Conservation (phyloP, 2,888 invertebrate species). For the Pinctada fucata region DNA sequence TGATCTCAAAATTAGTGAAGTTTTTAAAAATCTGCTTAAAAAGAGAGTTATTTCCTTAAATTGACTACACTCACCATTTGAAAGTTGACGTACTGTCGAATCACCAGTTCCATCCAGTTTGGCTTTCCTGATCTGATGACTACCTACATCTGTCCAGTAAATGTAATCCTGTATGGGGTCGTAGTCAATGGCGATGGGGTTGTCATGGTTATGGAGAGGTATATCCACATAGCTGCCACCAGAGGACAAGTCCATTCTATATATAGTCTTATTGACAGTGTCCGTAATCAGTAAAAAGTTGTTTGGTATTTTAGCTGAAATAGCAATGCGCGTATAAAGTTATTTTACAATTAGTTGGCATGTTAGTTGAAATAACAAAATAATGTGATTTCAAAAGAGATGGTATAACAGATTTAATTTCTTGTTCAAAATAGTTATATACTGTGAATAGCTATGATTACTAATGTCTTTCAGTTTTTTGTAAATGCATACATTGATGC, state of each 20-base stretch:
- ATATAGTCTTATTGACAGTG: constrained; percentile 81
- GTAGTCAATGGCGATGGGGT: constrained; percentile 89
- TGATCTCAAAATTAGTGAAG: too few relatives aligned
- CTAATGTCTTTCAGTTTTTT: too few relatives aligned
- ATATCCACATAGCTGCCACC: constrained; percentile 52
- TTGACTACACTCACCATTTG: background rate
- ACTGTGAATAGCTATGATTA: too few relatives aligned
- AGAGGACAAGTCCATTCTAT: constrained; percentile 86
- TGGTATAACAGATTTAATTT: too few relatives aligned
- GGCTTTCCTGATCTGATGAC: constrained; percentile 56
- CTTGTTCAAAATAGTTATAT: too few relatives aligned
- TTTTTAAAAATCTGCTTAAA: too few relatives aligned
- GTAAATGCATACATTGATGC: too few relatives aligned
- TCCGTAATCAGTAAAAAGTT: constrained; percentile 68
- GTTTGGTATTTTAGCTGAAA: constrained; percentile 54
- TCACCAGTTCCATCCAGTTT: constrained; percentile 56
- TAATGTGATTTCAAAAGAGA: too few relatives aligned
- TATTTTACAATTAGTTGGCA: background rate
- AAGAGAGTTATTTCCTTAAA: too few relatives aligned
- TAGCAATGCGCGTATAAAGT: background rate
- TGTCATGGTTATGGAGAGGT: constrained; percentile 77
- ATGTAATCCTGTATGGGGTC: constrained; percentile 86
- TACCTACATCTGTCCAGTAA: constrained; percentile 86
- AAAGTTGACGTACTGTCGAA: constrained; percentile 49
- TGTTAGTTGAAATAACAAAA: too few relatives aligned